These are phyloP conservation scores for Papio anubis DNA, from an alignment of 2,113 vertebrate genomes.

Conservation along the genomic window DNA sequence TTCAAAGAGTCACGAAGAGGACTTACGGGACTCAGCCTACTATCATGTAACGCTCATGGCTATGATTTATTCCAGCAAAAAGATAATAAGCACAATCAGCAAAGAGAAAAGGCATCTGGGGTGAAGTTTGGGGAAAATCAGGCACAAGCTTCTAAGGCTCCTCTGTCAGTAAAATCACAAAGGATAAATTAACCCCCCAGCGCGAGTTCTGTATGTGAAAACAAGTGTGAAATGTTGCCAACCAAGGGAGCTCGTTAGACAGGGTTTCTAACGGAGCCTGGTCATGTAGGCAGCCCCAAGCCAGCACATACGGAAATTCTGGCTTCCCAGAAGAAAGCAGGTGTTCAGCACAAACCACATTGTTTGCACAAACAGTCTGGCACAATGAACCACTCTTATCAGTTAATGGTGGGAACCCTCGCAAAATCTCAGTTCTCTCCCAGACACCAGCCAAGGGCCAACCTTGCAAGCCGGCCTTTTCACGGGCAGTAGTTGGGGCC, in stretches of 20 bases:
- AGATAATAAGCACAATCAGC: no score
- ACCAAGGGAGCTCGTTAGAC: background rate
- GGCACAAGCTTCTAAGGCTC: background rate
- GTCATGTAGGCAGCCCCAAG: background rate
- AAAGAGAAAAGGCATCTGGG: background rate
- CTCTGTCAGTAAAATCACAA: background rate
- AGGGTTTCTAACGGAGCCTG: background rate
- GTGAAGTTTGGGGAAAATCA: background rate
- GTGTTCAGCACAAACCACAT: background rate
- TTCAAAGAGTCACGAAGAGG: background rate
- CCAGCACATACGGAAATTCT: background rate
- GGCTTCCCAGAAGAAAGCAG: conserved; percentile 41
- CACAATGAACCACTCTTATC: background rate
- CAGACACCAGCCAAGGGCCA: background rate
- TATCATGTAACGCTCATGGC: no score
- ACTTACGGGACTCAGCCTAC: background rate
- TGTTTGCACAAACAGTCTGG: background rate
- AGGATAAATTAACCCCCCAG: background rate
- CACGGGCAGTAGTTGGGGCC: background rate
- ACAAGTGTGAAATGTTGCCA: background rate
- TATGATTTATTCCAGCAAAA: background rate
- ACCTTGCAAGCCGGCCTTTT: background rate
- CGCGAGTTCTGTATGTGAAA: background rate
- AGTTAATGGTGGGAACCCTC: background rate
- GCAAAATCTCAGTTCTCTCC: background rate